These are phyloP conservation scores for Calephelis perditalis DNA, from an alignment of 2,888 invertebrate species.

Conservation along the genomic window DNA sequence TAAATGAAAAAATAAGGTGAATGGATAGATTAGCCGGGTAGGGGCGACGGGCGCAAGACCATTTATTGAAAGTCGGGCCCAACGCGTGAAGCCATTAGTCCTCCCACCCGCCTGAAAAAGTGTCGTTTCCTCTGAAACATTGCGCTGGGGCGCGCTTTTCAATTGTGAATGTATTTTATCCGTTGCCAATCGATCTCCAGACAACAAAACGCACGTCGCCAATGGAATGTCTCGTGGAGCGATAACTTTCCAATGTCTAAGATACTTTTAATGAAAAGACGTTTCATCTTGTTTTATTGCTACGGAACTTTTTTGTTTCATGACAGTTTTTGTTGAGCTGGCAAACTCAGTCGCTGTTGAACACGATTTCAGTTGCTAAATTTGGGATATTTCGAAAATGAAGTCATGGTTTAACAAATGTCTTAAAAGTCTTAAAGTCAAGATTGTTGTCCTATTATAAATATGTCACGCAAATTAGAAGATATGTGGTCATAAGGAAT, in stretches of 20 bases:
- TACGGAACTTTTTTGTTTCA: background rate
- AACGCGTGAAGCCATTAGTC: slow-evolving; percentile 70
- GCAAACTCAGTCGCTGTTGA: no score
- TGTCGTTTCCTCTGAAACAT: slow-evolving; percentile 70
- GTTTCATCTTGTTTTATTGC: slow-evolving; percentile 54
- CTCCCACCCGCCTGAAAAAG: slow-evolving; percentile 62
- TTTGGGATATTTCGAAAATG: no score
- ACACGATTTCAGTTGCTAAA: no score
- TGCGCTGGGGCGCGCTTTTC: slow-evolving; percentile 61
- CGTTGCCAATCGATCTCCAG: slow-evolving; percentile 68
- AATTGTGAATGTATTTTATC: slow-evolving; percentile 75
- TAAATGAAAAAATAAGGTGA: slow-evolving; percentile 31
- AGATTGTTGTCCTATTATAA: no score
- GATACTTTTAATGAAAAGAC: slow-evolving; percentile 69
- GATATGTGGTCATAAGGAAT: no score
- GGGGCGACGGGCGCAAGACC: slow-evolving; percentile 38
- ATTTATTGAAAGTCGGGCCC: slow-evolving; percentile 69
- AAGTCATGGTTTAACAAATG: no score
- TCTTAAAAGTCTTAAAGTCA: no score
- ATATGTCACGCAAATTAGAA: no score
- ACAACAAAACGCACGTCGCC: slow-evolving; percentile 68
- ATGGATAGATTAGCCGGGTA: slow-evolving; percentile 52
- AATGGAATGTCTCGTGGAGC: slow-evolving; percentile 68
- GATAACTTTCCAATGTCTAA: slow-evolving; percentile 66
- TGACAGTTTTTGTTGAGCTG: no score